These are phyloP conservation scores for Pseudomyrmex pallidus DNA, from an alignment of 1,140 invertebrate genomes.

Conservation along the genomic window DNA sequence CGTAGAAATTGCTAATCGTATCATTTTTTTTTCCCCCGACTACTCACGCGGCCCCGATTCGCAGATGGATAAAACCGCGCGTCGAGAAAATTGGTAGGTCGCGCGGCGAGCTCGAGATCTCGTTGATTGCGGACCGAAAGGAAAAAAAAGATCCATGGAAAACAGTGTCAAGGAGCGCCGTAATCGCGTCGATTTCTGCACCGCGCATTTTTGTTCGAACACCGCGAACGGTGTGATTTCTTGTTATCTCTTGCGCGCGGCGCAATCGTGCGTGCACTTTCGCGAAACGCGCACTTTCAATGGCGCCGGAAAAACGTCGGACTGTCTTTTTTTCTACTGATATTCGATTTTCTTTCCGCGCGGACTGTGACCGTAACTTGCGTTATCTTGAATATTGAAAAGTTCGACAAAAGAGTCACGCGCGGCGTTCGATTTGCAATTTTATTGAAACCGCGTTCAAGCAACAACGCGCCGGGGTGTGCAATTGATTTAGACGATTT, in stretches of 20 bases:
- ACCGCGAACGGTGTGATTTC: conserved; percentile 1
- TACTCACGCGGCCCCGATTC: not conserved
- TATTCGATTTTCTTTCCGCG: conserved; percentile 22
- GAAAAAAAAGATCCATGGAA: not conserved
- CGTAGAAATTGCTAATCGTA: conserved; percentile 31
- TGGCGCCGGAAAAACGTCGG: too few species aligned
- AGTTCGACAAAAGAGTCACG: conserved; percentile 18
- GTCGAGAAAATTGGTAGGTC: not conserved
- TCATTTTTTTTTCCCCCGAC: not conserved
- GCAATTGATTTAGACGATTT: conserved; percentile 4
- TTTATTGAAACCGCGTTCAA: not conserved
- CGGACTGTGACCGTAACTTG: conserved; percentile 13
- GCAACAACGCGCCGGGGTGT: not conserved
- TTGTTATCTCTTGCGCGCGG: conserved; percentile 28
- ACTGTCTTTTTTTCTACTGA: too few species aligned
- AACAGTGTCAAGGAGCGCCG: conserved; percentile 34
- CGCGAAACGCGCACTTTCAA: not conserved
- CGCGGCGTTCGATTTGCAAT: conserved; percentile 1
- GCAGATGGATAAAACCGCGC: not conserved
- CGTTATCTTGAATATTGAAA: not conserved
- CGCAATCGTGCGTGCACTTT: conserved; percentile 26
- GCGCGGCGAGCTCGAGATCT: not conserved
- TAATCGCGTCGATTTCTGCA: not conserved
- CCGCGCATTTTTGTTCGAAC: conserved; percentile 1
- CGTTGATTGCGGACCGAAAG: not conserved